Percentiles rank a stretch among this genome's conserved stretches.
Evolutionary conservation across 2,797 vertebrate genomes (phyloP).

Genomic region (Arctocebus calabarensis): DNA sequence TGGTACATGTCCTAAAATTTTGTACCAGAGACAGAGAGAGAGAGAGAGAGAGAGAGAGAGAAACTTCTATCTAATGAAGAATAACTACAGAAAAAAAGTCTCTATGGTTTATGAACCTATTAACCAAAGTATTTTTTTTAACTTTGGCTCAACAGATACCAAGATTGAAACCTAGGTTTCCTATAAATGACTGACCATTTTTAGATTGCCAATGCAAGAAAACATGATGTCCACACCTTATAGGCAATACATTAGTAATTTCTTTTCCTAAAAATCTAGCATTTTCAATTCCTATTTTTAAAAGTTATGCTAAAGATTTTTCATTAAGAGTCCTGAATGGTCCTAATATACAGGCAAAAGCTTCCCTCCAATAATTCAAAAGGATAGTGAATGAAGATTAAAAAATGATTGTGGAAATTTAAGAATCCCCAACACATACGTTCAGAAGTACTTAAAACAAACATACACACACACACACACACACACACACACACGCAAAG

Average conservation of each 20-base stretch:
- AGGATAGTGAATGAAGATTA: background rate
- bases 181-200: background rate
- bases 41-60: background rate
- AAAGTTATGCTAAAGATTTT: background rate
- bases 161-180: background rate
- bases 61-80: background rate
- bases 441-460: background rate
- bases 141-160: background rate
- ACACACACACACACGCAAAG: too few species aligned
- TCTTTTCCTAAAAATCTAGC: slow-evolving; percentile 7
- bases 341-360: background rate
- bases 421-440: background rate
- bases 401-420: background rate
- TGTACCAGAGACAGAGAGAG: background rate
- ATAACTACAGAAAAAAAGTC: background rate
- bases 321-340: background rate
- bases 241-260: background rate
- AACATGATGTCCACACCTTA: background rate
- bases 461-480: too few species aligned
- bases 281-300: background rate
- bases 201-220: background rate
- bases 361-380: background rate
- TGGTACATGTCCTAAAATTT: background rate
- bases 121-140: background rate
- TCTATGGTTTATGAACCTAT: background rate